Evolutionary conservation across 2,797 vertebrate species (phyloP), one percentile per base, ranked within the genome.

Genomic region (Acanthurus lineatus): DNA sequence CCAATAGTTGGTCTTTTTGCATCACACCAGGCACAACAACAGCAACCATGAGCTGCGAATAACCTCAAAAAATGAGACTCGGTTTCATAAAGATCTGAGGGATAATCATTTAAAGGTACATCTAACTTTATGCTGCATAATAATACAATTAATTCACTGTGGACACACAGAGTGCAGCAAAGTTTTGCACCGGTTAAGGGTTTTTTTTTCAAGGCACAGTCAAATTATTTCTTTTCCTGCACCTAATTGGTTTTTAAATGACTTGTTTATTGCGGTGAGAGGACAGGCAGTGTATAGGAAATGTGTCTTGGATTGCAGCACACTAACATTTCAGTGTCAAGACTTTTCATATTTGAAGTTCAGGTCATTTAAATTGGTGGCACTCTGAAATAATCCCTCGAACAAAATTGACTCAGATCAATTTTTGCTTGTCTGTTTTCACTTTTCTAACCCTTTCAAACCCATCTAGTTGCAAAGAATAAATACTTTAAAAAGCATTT

Each of bases 191-290:
- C 8, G 28, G 8, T 0, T 2, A 54, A 28, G n/a, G 14, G n/a
- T 4, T 47, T 28, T 70, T 65, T 59, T 38, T 7, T 19, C 14
- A 42, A 40, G 51, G 40, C 22, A 62, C 14, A 10, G 10, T 20
- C 42, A 54, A 62, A 51, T 61, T 77, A 42, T 19, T 35, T 28
- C 44, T 16, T 52, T 4, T 32, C 28, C 53, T 64, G 58, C 58
- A 79, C 63, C 42, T 45, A 35, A 69, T 52, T 56, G 62, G 17
- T 61, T 66, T 60, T 72, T 73, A 17, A 47, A 44, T 57, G 51
- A 40, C 61, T 49, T 0, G 12, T 61, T 2, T 32, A 32, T 32
- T 32, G 28, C 28, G 28, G 16, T 51, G 17, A 72, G 51, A 56
- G 16, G 47, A 69, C 35, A 58, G 17, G 45, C 54, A 9, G 60